Evolutionary conservation across 2,797 vertebrate genomes (phyloP), one percentile per base, ranked within the genome.

Genomic region (Diglossa cyanea): DNA sequence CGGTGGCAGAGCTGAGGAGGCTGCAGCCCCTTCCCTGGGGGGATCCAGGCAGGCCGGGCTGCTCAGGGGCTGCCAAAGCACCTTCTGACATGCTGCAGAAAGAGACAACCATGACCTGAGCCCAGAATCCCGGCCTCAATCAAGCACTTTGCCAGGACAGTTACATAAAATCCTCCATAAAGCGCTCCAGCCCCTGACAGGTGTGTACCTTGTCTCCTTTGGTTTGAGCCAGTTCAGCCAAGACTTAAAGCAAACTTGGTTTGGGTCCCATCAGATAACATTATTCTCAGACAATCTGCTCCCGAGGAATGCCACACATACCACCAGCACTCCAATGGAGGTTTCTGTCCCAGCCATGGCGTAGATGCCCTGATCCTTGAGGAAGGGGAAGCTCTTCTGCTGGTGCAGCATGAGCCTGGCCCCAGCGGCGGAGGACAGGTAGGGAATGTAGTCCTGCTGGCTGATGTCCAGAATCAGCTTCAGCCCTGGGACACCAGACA

Each of bases 391-490:
- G 4, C 97, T 98, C 91, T 94, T 95, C 94, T 98, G 98, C 6
- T 98, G 97, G 0, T 98, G 98, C 9, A 98, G 97, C 97, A 98
- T 95, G 37, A 98, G 96, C 78, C 98, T 96, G 70, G 97, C 98
- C 11, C 98, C 98, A 0, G 98, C 98, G 0, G 98, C 98, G 1
- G 97, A 97, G 0, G 98, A 97, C 50, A 98, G 98, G 93, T 96
- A 98, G 35, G 98, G 98, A 63, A 98, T 97, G 3, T 98, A 98
- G 88, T 98, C 98, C 7, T 98, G 94, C 79, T 98, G 98, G 61
- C 96, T 97, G 74, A 98, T 98, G 95, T 98, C 98, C 95, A 98
- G 97, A 50, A 98, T 98, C 83, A 98, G 26, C 96, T 98, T 98
- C 93, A 98, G 94, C 60, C 98, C 98, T 98, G 94, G 9, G 48